Conservation (phyloP, 2,113 vertebrate species). For the Neogale vison region DNA sequence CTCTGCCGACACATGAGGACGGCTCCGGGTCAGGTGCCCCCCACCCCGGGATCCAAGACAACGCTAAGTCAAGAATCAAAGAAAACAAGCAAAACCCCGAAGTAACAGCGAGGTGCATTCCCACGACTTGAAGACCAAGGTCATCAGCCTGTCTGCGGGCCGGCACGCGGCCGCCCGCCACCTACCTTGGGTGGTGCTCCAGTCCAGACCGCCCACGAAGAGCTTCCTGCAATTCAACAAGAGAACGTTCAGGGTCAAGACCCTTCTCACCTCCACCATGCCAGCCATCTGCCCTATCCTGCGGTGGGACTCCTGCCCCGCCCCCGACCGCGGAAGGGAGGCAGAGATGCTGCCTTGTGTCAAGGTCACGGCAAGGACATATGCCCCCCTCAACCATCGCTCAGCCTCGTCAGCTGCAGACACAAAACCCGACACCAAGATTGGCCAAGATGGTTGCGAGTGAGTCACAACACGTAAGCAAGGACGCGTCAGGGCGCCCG, state of each 20-base stretch:
- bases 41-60: background rate
- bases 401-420: background rate
- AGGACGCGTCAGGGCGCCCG: too few relatives aligned
- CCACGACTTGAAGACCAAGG: background rate
- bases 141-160: background rate
- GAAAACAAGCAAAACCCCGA: background rate
- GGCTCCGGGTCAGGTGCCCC: too few relatives aligned
- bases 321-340: too few relatives aligned
- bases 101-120: background rate
- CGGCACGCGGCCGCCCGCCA: background rate
- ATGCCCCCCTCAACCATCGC: fast-evolving
- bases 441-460: background rate
- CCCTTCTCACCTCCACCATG: background rate
- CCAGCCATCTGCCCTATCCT: background rate
- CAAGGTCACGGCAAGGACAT: background rate
- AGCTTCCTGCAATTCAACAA: constrained; percentile 92
- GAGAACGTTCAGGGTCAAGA: constrained; percentile 52
- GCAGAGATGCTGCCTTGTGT: too few relatives aligned
- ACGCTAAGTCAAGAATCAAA: background rate
- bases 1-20: background rate
- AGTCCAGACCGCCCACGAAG: constrained; percentile 98
- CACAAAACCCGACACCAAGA: background rate
- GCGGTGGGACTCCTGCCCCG: too few relatives aligned
- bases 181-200: constrained; percentile 99
- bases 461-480: fast-evolving